phyloP scores from a whole-genome alignment of 2,797 vertebrate genomes.

The Catostomus latipinnis region DNA sequence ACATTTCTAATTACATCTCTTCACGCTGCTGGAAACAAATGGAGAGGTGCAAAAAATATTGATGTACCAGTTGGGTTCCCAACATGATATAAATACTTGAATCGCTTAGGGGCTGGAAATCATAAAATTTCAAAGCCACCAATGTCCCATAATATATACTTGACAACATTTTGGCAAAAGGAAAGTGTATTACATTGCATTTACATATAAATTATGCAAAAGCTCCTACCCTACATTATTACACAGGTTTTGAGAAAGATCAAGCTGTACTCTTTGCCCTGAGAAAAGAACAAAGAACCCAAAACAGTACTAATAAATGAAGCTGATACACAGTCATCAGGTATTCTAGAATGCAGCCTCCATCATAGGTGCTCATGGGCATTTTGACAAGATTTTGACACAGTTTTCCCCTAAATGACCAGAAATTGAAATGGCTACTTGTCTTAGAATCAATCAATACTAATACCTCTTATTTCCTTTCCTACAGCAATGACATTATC shows the following conservation, averaged over 20 bases:
- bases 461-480: slow-evolving; percentile 15
- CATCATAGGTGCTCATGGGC: not conserved
- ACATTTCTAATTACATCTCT: slow-evolving; percentile 59
- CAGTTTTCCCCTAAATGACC: not conserved
- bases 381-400: not conserved
- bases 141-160: not conserved
- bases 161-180: slow-evolving; percentile 1
- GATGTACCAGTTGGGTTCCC: slow-evolving; percentile 29
- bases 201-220: slow-evolving; percentile 7
- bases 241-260: not conserved
- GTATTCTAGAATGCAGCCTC: not conserved
- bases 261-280: not conserved
- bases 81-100: slow-evolving; percentile 24
- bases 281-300: not conserved
- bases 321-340: not conserved
- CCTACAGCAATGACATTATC: slow-evolving; percentile 24
- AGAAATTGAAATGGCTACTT: slow-evolving; percentile 1
- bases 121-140: not conserved
- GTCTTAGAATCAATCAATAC: slow-evolving; percentile 27
- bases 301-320: not conserved
- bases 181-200: not conserved
- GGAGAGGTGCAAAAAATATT: slow-evolving; percentile 28
- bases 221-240: not conserved
- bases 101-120: slow-evolving; percentile 18
- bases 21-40: slow-evolving; percentile 34